Evolutionary conservation across 2,888 invertebrate species (phyloP).

Genomic region (Kuschelorhynchus macadamiae): DNA sequence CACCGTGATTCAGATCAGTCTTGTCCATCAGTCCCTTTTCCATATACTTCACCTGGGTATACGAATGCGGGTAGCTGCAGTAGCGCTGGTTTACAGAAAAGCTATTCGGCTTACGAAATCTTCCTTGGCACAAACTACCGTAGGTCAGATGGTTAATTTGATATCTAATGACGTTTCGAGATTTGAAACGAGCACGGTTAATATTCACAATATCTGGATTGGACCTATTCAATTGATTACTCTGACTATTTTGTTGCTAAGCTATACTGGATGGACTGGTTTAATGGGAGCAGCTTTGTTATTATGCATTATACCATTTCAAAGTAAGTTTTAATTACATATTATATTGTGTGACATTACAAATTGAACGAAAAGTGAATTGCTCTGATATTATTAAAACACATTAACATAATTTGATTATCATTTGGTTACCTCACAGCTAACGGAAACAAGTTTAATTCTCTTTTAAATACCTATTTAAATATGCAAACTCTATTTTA

Average conservation of each 20-base stretch:
- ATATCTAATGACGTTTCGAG: conserved; percentile 74
- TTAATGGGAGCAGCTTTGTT: conserved; percentile 66
- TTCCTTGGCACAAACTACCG: conserved; percentile 54
- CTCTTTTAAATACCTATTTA: no score
- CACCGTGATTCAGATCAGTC: conserved; percentile 69
- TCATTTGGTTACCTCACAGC: no score
- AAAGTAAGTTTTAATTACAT: conserved; percentile 58
- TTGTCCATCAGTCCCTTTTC: conserved; percentile 85
- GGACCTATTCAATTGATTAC: conserved; percentile 75
- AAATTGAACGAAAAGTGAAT: no score
- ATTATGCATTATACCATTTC: conserved; percentile 61
- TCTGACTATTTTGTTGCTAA: conserved; percentile 71
- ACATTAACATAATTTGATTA: no score
- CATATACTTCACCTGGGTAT: conserved; percentile 85
- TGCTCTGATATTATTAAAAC: no score
- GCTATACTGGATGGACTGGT: conserved; percentile 65
- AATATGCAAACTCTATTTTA: no score
- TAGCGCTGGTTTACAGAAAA: conserved; percentile 83
- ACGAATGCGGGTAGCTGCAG: conserved; percentile 86
- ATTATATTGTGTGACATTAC: no score
- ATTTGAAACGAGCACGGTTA: conserved; percentile 85
- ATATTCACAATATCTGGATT: conserved; percentile 85
- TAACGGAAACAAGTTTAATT: no score
- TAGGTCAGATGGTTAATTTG: conserved; percentile 58
- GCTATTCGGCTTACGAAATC: conserved; percentile 53